Evolutionary conservation across 1,140 invertebrate species (phyloP), one percentile per base, ranked within the genome.

Genomic region (Procambarus virginalis): DNA sequence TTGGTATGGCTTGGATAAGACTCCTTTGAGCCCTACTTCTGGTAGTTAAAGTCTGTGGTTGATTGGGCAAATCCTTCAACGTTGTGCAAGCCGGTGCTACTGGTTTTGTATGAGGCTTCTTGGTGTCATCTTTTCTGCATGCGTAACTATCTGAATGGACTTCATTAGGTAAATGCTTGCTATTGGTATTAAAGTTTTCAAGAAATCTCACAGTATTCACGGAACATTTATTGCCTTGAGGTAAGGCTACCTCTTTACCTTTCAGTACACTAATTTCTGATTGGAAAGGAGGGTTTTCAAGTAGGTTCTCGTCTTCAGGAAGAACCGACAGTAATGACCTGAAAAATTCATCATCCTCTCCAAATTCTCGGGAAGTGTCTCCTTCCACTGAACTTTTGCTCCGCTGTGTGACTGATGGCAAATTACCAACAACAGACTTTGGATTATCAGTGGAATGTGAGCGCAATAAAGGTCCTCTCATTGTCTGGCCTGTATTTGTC

Each of bases 331-430:
- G 75, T 9, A 86, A 22, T 20, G 84, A 76, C 75, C 78, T 64
- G 22, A 86, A 86, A n/a, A 86, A 78, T 17, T 86, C 84, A 60
- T 86, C 84, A 22, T 86, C 84, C 12, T 86, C 84, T 45, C 55
- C 22, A 64, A 64, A 64, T 20, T 86, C 84, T 51, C 76, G 84
- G 45, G 76, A 86, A 20, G 60, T 3, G 22, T 86, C 84, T 46
- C 55, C 22, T n/a, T 60, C 76, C 34, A 70, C n/a, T 64, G 84
- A 86, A 14, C 84, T 86, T 48, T 86, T 86, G 14, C 55, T 78
- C 45, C 84, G 51, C 22, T 73, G 55, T 10, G 34, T 46, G 14
- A 55, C 6, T 20, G 84, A 60, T 5, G 76, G 34, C 34, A 73
- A 34, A 64, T 64, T 17, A 64, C 10, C 60, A 60, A 9, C 45